A percentile compares a stretch with the other conserved stretches of the same genome.
Evolutionary conservation across 1,140 invertebrate species (phyloP).

Genomic region (Notospermus geniculatus): DNA sequence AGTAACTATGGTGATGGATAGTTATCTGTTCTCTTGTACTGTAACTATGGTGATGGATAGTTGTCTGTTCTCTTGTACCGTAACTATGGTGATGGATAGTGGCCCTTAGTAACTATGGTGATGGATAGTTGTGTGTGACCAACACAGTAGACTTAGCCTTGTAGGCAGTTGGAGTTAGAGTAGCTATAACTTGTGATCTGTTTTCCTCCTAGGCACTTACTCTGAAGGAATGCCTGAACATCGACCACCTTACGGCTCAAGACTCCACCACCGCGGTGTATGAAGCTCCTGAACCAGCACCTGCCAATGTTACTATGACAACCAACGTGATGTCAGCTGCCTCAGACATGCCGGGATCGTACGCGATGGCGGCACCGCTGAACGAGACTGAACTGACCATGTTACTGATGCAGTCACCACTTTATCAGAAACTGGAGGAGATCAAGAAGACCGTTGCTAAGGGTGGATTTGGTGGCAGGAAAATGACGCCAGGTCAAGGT

Average conservation of each 20-base stretch:
- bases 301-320: conserved; percentile 2
- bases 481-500: conserved; percentile 34
- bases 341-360: conserved; percentile 30
- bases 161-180: too few relatives aligned
- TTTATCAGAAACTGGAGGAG: conserved; percentile 50
- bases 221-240: conserved; percentile 42
- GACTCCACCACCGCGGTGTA: neutral
- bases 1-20: too few relatives aligned
- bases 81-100: too few relatives aligned
- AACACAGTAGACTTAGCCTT: too few relatives aligned
- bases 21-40: too few relatives aligned
- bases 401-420: conserved; percentile 47
- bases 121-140: too few relatives aligned
- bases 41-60: too few relatives aligned
- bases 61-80: too few relatives aligned
- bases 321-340: conserved; percentile 12
- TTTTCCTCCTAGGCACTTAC: conserved; percentile 36
- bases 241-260: conserved; percentile 25
- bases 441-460: conserved; percentile 42
- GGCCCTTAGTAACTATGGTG: too few relatives aligned
- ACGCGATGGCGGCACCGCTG: conserved; percentile 44
- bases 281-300: neutral
- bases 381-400: conserved; percentile 49
- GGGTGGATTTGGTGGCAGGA: conserved; percentile 26
- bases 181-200: too few relatives aligned